A percentile compares a stretch with the other conserved stretches of the same genome.
These are phyloP conservation scores for Rhopalosiphum maidis DNA, from an alignment of 1,140 invertebrate genomes.

Conservation along the genomic window DNA sequence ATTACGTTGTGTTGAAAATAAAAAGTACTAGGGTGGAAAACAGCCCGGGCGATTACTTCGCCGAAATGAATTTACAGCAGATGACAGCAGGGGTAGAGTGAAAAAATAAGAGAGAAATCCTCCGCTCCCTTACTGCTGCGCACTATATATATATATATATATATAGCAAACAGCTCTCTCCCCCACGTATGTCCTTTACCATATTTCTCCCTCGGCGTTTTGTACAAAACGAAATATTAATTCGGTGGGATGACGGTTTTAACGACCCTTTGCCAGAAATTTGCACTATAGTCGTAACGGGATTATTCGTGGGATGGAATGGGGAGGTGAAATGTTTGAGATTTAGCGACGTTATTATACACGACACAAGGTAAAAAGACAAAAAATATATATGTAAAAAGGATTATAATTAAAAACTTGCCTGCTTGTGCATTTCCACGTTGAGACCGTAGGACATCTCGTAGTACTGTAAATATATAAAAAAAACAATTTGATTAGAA, in stretches of 20 bases:
- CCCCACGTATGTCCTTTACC: neutral
- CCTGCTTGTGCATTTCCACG: slow-evolving; percentile 99
- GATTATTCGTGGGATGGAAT: neutral
- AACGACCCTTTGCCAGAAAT: slow-evolving; percentile 56
- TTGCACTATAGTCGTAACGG: slow-evolving; percentile 42
- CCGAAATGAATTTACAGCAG: slow-evolving; percentile 53
- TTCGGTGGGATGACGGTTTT: slow-evolving; percentile 53
- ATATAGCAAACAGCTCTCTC: neutral
- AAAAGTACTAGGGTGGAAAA: slow-evolving; percentile 49
- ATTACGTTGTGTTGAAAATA: slow-evolving; percentile 55
- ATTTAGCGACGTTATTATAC: slow-evolving; percentile 11
- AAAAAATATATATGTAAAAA: neutral
- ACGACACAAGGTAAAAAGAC: neutral
- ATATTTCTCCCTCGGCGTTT: slow-evolving; percentile 20
- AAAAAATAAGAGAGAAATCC: slow-evolving; percentile 34
- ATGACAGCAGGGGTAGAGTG: slow-evolving; percentile 47
- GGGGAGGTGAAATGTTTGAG: slow-evolving; percentile 18
- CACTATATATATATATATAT: neutral
- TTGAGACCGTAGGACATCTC: slow-evolving; percentile 99
- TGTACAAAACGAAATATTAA: slow-evolving; percentile 58
- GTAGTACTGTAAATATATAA: slow-evolving; percentile 88
- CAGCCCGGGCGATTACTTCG: slow-evolving; percentile 51
- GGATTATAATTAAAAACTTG: slow-evolving; percentile 65
- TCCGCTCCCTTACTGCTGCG: neutral
- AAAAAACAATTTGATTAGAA: slow-evolving; percentile 37